Percentiles rank a stretch among this genome's conserved stretches.
Conservation (phyloP, 2,113 vertebrate genomes). For the Glaucidium brasilianum region DNA sequence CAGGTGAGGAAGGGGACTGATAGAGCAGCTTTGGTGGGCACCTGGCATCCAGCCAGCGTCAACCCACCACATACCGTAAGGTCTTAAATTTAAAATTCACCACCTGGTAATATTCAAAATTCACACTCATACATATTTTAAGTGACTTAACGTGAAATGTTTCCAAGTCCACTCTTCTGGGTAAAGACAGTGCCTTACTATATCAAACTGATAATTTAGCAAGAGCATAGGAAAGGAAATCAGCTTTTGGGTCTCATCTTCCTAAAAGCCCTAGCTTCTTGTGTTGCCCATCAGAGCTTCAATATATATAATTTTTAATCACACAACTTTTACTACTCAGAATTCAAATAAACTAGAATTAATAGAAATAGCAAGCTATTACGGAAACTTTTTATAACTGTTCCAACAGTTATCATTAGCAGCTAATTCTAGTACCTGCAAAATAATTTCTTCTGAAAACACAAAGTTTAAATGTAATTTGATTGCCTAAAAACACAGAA, state of each 20-base stretch:
- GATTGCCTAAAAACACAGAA: not conserved
- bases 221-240: not conserved
- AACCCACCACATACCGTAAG: not conserved
- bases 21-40: no score
- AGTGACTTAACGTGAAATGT: not conserved
- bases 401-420: not conserved
- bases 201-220: not conserved
- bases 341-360: not conserved
- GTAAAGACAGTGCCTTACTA: not conserved
- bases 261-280: not conserved
- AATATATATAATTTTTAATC: not conserved
- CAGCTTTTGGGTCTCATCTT: not conserved
- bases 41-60: no score
- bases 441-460: not conserved
- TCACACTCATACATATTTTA: not conserved
- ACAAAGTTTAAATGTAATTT: not conserved
- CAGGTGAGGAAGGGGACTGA: no score
- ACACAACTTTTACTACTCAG: not conserved
- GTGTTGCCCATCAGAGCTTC: not conserved
- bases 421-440: not conserved
- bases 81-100: not conserved
- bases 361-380: not conserved
- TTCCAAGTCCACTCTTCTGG: not conserved
- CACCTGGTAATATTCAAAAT: not conserved
- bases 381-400: not conserved